phyloP scores from a whole-genome alignment of 2,797 vertebrate species.

The Moxostoma hubbsi region DNA sequence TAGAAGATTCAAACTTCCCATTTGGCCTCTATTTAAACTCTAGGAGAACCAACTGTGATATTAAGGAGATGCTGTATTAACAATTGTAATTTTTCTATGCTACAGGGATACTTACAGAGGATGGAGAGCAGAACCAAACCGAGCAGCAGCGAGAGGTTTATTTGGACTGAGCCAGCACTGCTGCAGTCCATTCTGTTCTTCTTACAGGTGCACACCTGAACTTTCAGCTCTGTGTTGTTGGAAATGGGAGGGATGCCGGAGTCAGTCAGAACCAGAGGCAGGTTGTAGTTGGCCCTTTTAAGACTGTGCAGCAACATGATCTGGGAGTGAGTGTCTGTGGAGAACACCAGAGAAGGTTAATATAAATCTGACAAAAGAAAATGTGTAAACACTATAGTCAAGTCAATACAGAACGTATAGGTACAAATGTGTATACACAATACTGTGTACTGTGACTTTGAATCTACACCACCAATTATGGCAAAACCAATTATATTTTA shows the following conservation, averaged over 20 bases:
- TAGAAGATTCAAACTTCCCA: too few relatives aligned
- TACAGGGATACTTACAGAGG: slow-evolving; percentile 50
- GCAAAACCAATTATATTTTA: too few relatives aligned
- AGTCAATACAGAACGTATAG: too few relatives aligned
- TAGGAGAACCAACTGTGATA: too few relatives aligned
- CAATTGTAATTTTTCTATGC: too few relatives aligned
- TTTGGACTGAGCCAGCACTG: slow-evolving; percentile 69
- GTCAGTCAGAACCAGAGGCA: slow-evolving; percentile 94
- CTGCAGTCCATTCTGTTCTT: slow-evolving; percentile 97
- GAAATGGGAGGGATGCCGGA: slow-evolving; percentile 91
- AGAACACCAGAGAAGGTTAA: slow-evolving; percentile 41
- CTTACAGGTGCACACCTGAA: slow-evolving; percentile 96
- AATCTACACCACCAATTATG: too few relatives aligned
- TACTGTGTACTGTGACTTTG: too few relatives aligned
- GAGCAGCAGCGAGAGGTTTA: slow-evolving; percentile 81
- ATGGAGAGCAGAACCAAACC: slow-evolving; percentile 59
- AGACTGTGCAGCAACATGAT: slow-evolving; percentile 91
- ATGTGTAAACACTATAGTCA: too few relatives aligned
- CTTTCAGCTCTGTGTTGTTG: slow-evolving; percentile 92
- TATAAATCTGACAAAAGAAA: not conserved
- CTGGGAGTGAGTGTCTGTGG: slow-evolving; percentile 90
- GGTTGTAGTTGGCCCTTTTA: slow-evolving; percentile 95
- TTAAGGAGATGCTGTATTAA: too few relatives aligned
- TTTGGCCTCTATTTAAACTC: too few relatives aligned
- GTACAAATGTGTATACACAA: too few relatives aligned